Base-by-base conservation (phyloP, 2,888 invertebrate genomes). In the Chironomus riparius region DNA sequence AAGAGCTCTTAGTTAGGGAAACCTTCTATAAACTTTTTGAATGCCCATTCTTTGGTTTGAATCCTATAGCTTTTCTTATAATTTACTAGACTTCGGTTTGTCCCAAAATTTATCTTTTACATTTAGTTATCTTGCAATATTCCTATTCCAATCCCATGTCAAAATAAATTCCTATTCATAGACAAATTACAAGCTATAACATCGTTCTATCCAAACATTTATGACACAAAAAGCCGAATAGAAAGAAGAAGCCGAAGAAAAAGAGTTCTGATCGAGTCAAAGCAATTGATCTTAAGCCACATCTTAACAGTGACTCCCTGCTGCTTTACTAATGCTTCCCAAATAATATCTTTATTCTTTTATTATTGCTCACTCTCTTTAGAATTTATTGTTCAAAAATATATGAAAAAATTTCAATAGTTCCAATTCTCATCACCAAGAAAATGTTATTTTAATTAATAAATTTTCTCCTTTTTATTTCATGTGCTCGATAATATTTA, bases 361-460 rank as follows among this genome's bases (percentile, higher is more conserved):
- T 38, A 38, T 38, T 38, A 10, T 38, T 38, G 10, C 15, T 56
- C n/a, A 15, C 56, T 56, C 15, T 15, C 12, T 56, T 15, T 15
- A 56, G 56, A 56, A 56, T 56, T 56, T 56, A 56, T 56, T 56
- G 56, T 56, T 15, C 56, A 15, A 15, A 56, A 38, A 38, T 10
- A 38, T 38, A n/a, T n/a, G n/a, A n/a, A 28, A 38, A 38, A 38
- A 38, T 38, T 38, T 10, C 38, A 38, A 38, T 38, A 50, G 15
- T 50, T 50, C 12, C 50, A 56, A 15, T 56, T 56, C 18, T 56
- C 15, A 56, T 56, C 50, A 50, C 50, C 12, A n/a, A 15, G 28
- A 47, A 70, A 47, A 70, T 47, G 47, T n/a, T 21, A 47, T 70
- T 70, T 70, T 70, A 70, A 70, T 70, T 70, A 47, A 70, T 21